phyloP scores from a whole-genome alignment of 1,140 invertebrate species.

The Brachionus calyciflorus region DNA sequence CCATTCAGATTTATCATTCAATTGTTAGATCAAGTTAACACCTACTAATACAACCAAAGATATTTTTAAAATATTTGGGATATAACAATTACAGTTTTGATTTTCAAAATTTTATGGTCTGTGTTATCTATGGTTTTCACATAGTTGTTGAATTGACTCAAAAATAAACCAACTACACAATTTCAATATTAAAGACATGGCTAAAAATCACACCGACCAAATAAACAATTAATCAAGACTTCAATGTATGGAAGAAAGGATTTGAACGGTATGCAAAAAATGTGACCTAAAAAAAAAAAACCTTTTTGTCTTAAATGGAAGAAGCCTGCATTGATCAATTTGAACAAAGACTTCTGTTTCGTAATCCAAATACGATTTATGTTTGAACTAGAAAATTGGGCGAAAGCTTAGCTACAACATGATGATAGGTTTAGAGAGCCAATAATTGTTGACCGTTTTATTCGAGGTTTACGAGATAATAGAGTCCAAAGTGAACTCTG shows the following conservation, averaged over 20 bases:
- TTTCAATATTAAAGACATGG: background rate
- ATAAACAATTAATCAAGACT: background rate
- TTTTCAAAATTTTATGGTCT: no score
- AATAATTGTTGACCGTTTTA: background rate
- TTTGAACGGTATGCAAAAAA: background rate
- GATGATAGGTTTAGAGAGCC: background rate
- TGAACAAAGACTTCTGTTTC: background rate
- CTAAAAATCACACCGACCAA: background rate
- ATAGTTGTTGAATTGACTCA: no score
- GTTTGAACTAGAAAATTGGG: background rate
- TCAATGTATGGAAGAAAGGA: background rate
- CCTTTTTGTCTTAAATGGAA: background rate
- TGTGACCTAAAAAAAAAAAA: background rate
- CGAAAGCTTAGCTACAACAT: background rate
- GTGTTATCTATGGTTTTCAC: no score
- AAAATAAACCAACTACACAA: background rate
- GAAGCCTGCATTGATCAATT: background rate
- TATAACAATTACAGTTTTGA: no score
- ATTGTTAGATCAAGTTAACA: no score
- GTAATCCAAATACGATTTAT: background rate
- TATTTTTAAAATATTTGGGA: no score
- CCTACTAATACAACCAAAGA: no score
- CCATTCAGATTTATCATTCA: no score
- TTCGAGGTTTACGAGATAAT: background rate
- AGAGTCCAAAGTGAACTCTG: background rate